Evolutionary conservation across 2,113 vertebrate genomes (phyloP).

Genomic region (Psettodes erumei): DNA sequence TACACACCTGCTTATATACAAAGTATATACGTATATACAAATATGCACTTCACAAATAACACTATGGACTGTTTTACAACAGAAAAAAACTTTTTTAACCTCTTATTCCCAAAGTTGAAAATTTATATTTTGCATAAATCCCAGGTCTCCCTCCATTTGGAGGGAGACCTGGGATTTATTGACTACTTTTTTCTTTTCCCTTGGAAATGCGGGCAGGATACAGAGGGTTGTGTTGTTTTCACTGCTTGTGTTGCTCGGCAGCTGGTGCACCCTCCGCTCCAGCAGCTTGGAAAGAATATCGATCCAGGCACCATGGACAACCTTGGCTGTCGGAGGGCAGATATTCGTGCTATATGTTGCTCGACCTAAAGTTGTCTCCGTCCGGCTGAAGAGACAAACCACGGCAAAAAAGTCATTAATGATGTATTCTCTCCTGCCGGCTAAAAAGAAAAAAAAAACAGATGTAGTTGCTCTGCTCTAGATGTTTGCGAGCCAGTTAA

Average conservation of each 20-base stretch:
- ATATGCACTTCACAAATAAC: conserved; percentile 6
- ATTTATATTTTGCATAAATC: background rate
- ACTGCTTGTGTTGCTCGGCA: conserved; percentile 6
- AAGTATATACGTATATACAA: no score
- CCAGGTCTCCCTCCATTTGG: background rate
- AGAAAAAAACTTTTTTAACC: conserved; percentile 5
- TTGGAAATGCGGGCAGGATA: background rate
- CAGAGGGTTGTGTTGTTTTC: background rate
- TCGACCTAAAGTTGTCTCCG: conserved; percentile 18
- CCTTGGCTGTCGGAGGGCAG: conserved; percentile 37
- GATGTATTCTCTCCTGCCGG: conserved; percentile 23
- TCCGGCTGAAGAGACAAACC: conserved; percentile 24
- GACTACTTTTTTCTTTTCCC: background rate
- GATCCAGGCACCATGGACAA: conserved; percentile 31
- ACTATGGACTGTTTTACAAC: background rate
- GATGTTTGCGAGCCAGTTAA: conserved; percentile 41
- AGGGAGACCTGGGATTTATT: no score
- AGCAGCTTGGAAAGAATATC: conserved; percentile 37
- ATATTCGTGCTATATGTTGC: conserved; percentile 13
- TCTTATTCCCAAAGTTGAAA: conserved; percentile 13
- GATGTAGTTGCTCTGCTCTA: background rate
- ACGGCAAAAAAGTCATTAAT: conserved; percentile 12
- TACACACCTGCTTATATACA: no score
- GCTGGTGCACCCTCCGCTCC: conserved; percentile 18
- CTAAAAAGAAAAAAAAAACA: conserved; percentile 1